Evolutionary conservation across 2,888 invertebrate species (phyloP), one percentile per base, ranked within the genome.

Genomic region (Leucozona laternaria): DNA sequence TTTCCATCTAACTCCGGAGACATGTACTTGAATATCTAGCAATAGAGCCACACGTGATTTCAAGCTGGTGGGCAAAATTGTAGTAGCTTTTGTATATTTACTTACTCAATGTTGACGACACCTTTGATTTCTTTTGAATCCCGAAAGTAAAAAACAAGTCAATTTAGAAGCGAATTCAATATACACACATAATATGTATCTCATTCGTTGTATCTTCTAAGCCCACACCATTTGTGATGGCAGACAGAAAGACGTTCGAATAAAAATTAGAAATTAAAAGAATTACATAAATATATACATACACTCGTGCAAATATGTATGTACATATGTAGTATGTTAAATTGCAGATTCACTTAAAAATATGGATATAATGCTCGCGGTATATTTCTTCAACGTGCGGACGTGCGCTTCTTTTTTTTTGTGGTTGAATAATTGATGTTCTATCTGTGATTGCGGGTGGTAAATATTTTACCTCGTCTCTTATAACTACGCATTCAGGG

Each of bases 11-110:
- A 60, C 62, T 66, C 48, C 22, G 25, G 17, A 62, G 66, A 50
- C 50, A 70, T 58, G 11, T 55, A 80, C 84, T 62, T 85, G 70
- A 70, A 77, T 50, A 58, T 85, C 55, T 57, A 57, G 31, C 50
- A 76, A 70, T 40, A 57, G 17, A 40, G 34, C 37, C n/a, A 43
- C 53, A 60, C 72, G 80, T 81, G 62, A 62, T 66, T 72, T 66
- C 31, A 77, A 70, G 70, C 45, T 13, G 43, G 43, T 48, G 64
- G 43, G 4, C 5, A 4, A 11, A 25, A 22, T 34, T 57, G 1
- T 40, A 57, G 10, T 2, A 71, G 28, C 10, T 40, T 43, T 40
- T 37, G 17, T 50, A 31, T 48, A 55, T 45, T 48, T 58, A 48
- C 37, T 28, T 48, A 68, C 34, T 15, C 40, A 40, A 55, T 55